A percentile compares a stretch with the other conserved stretches of the same genome.
These are phyloP conservation scores for Pangasianodon gigas DNA, from an alignment of 2,113 vertebrate genomes.

Conservation along the genomic window DNA sequence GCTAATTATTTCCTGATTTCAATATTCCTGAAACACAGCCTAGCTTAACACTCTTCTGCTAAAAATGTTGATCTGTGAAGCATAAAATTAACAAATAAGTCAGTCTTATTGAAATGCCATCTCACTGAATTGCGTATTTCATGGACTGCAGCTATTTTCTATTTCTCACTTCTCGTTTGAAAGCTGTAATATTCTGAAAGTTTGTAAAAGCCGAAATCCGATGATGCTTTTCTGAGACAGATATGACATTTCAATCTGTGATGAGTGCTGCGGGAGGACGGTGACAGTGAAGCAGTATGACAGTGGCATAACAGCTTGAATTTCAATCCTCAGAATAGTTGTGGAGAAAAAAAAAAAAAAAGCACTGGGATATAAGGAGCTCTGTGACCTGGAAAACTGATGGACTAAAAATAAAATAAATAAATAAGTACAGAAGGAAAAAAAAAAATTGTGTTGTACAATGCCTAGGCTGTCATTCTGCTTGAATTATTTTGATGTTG, in stretches of 20 bases:
- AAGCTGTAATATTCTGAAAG: not conserved
- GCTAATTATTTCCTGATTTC: constrained; percentile 5
- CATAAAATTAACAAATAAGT: constrained; percentile 33
- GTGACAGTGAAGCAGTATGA: constrained; percentile 1
- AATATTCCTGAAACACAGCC: constrained; percentile 1
- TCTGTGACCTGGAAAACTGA: not conserved
- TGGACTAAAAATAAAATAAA: not conserved
- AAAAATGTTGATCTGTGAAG: constrained; percentile 28
- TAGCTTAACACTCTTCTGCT: not conserved
- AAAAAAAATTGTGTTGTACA: not conserved
- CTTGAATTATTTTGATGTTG: not conserved
- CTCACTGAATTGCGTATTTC: not conserved
- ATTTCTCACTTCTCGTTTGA: not conserved
- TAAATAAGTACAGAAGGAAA: not conserved
- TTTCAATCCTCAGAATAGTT: constrained; percentile 18
- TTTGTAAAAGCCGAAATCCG: constrained; percentile 1
- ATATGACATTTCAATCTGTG: constrained; percentile 31
- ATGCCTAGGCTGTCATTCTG: not conserved
- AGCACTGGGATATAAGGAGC: not conserved
- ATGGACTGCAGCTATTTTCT: not conserved
- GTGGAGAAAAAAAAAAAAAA: not conserved
- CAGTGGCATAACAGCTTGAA: constrained; percentile 13
- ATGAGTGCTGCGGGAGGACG: constrained; percentile 2
- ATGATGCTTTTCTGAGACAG: constrained; percentile 3
- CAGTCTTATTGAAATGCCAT: constrained; percentile 7